phyloP scores from a whole-genome alignment of 2,888 invertebrate species.

The Ophioninae sp. region DNA sequence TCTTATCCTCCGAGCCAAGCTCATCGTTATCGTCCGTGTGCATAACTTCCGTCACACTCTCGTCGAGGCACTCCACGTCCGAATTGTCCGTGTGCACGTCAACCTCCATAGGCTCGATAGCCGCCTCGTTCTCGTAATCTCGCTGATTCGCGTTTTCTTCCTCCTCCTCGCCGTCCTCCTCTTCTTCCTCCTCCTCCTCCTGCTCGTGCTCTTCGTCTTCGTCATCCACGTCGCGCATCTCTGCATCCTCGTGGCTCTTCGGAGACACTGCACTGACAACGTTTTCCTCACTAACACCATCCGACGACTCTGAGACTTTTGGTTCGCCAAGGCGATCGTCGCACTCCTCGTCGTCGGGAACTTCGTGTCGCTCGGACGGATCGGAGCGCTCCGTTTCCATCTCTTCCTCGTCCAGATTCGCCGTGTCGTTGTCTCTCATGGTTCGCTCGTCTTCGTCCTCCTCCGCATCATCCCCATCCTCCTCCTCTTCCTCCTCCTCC shows the following conservation, averaged over 20 bases:
- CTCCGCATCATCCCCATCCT: constrained; percentile 64
- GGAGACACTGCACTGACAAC: constrained; percentile 78
- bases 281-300: constrained; percentile 83
- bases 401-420: constrained; percentile 67
- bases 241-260: constrained; percentile 60
- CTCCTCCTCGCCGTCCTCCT: constrained; percentile 56
- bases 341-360: constrained; percentile 19
- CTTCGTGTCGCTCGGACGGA: constrained; percentile 65
- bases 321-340: constrained; percentile 60
- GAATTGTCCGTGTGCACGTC: constrained; percentile 76
- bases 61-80: constrained; percentile 79
- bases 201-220: constrained; percentile 71
- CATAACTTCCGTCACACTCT: constrained; percentile 68
- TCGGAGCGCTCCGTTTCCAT: constrained; percentile 63
- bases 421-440: constrained; percentile 64
- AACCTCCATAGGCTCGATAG: constrained; percentile 75
- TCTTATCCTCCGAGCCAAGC: constrained; percentile 79
- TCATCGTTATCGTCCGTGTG: constrained; percentile 63
- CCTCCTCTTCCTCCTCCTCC: constrained; percentile 68
- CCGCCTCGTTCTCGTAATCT: background rate
- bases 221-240: constrained; percentile 48
- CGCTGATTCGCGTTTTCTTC: background rate
- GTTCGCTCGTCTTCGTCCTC: constrained; percentile 66
- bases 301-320: constrained; percentile 66
- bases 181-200: constrained; percentile 14